Percentiles rank a stretch among this genome's conserved stretches.
Conservation (phyloP, 2,888 invertebrate genomes). For the Nasonia oneida region DNA sequence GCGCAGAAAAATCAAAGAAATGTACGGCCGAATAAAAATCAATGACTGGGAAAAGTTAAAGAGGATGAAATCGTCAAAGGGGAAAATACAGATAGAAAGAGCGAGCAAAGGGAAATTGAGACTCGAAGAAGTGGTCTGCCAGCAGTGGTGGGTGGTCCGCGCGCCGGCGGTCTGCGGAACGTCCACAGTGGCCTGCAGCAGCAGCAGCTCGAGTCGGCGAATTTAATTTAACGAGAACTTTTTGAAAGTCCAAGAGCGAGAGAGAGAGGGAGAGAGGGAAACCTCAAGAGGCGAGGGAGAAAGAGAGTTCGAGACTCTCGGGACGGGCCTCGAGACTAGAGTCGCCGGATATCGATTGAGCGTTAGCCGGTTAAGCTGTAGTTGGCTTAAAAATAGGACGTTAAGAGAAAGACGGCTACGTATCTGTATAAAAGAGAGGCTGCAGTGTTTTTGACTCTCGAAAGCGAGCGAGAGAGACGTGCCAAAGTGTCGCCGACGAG, state of each 20-base stretch:
- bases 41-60: slow-evolving; percentile 55
- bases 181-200: slow-evolving; percentile 25
- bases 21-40: slow-evolving; percentile 49
- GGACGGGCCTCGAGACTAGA: not conserved
- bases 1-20: slow-evolving; percentile 27
- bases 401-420: slow-evolving; percentile 19
- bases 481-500: slow-evolving; percentile 3
- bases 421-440: not conserved
- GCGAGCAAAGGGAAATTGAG: slow-evolving; percentile 44
- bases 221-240: slow-evolving; percentile 62
- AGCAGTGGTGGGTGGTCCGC: not conserved
- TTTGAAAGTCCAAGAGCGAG: slow-evolving; percentile 52
- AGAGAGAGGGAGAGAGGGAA: slow-evolving; percentile 27
- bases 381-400: slow-evolving; percentile 74
- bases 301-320: slow-evolving; percentile 68
- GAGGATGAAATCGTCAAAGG: slow-evolving; percentile 52
- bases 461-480: not conserved
- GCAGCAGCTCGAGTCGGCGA: slow-evolving; percentile 43
- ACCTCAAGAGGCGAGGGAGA: slow-evolving; percentile 45
- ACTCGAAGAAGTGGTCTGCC: slow-evolving; percentile 42
- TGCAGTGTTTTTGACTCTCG: slow-evolving; percentile 2
- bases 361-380: slow-evolving; percentile 73
- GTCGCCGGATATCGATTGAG: slow-evolving; percentile 71
- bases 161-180: slow-evolving; percentile 2
- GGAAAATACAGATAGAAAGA: slow-evolving; percentile 28